Conservation (phyloP, 2,113 vertebrate species). For the Brachypodius melanocephalos region DNA sequence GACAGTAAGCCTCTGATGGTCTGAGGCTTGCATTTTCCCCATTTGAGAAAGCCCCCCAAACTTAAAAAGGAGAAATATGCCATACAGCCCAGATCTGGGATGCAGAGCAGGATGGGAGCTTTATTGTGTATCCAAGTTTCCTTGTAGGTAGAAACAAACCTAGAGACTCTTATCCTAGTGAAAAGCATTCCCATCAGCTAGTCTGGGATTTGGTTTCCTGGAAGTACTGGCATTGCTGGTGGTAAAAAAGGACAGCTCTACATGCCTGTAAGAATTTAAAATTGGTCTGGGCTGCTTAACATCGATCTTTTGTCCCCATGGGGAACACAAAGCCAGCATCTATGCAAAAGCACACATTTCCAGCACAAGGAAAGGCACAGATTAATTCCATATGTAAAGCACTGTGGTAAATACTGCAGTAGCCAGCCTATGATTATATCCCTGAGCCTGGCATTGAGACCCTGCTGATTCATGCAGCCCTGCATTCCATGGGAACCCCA, state of each 20-base stretch:
- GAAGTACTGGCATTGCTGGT: background rate
- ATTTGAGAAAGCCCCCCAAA: background rate
- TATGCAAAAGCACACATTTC: background rate
- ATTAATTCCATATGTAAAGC: background rate
- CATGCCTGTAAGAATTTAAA: background rate
- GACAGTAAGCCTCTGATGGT: background rate
- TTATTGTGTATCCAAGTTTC: background rate
- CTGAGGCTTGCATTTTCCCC: background rate
- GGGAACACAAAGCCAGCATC: background rate
- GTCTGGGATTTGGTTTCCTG: background rate
- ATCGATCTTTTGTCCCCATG: background rate
- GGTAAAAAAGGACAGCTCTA: background rate
- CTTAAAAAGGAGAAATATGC: background rate
- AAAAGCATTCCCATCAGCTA: background rate
- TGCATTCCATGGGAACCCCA: background rate
- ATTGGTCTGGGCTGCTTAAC: background rate
- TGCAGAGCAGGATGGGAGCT: background rate
- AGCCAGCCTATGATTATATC: background rate
- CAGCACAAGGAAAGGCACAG: background rate
- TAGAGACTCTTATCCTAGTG: background rate
- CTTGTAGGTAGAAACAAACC: background rate
- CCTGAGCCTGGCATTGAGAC: background rate
- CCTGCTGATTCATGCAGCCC: background rate
- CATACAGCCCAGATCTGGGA: background rate
- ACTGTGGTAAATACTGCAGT: background rate